Base-by-base conservation (phyloP, 2,113 vertebrate genomes). In the Sprattus sprattus region DNA sequence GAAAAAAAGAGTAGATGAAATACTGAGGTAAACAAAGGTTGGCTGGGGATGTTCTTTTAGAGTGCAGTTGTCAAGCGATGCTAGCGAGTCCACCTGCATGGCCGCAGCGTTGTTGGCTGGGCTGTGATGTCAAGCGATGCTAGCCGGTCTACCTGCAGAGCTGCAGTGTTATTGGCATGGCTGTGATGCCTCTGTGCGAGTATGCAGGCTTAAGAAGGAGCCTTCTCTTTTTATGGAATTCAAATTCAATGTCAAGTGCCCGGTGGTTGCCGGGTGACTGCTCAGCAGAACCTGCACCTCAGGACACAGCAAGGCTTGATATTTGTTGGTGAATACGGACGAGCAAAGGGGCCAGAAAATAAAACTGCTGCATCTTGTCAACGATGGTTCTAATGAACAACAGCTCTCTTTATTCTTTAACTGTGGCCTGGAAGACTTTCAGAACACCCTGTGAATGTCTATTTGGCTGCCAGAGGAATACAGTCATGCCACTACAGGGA, bases 31-130 rank as follows among this genome's bases (percentile, higher is more conserved):
- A 25, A n/a, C 6, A 64, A 71, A 57, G 49, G 87, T 92, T 86
- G 87, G 88, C 84, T 88, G 89, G 83, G 91, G 86, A 46, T 18
- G 16, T 44, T 85, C 86, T 90, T 94, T 82, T 90, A 60, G 90
- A 93, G 91, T 94, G 92, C 94, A 94, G 92, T 93, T 92, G 92
- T 89, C 88, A 78, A 89, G 87, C 16, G 64, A 88, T 85, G 57
- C n/a, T 67, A 86, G 57, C n/a, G 84, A 83, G 45, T 44, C 18
- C 44, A 45, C 45, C 45, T 25, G 10, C 78, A 84, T 0, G 54
- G 22, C 67, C 46, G 13, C 16, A 18, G 52, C 16, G 52, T 2
- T 16, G 16, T 18, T 54, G 52, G 52, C 52, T 49, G 47, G 47
- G 46, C 6, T 9, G 50, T 54, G 50, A 49, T 6, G 10, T 49